phyloP scores from a whole-genome alignment of 2,797 vertebrate species.

The Chelmon rostratus region DNA sequence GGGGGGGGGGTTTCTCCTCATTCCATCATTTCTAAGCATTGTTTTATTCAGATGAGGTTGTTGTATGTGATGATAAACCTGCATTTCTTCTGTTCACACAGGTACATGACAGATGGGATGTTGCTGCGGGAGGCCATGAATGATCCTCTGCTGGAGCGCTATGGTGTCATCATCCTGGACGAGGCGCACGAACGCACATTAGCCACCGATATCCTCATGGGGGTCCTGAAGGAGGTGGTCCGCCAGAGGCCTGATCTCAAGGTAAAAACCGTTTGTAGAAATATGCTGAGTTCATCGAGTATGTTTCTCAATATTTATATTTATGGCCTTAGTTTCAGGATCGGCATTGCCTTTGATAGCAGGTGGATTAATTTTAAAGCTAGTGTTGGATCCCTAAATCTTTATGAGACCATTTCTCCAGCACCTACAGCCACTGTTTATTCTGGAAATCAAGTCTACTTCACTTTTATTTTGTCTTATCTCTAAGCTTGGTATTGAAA shows the following conservation, averaged over 20 bases:
- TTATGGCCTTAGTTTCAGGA: background rate
- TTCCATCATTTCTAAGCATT: background rate
- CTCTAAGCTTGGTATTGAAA: background rate
- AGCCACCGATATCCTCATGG: conserved; percentile 98
- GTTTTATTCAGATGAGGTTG: conserved; percentile 12
- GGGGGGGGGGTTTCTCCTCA: background rate
- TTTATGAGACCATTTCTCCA: background rate
- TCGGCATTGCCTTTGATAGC: background rate
- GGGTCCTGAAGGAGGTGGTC: conserved; percentile 96
- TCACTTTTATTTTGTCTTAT: conserved; percentile 20
- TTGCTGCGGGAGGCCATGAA: conserved; percentile 98
- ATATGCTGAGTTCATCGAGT: background rate
- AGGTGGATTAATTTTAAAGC: conserved; percentile 3
- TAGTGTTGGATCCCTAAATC: background rate
- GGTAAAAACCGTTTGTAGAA: conserved; percentile 79
- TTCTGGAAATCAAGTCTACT: background rate
- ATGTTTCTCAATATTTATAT: background rate
- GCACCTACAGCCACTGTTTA: background rate
- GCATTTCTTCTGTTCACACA: conserved; percentile 53
- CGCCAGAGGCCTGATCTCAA: conserved; percentile 95
- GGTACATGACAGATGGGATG: conserved; percentile 99
- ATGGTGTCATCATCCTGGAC: conserved; percentile 96
- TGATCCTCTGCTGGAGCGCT: conserved; percentile 95
- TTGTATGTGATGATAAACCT: background rate
- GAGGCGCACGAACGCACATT: conserved; percentile 97